Conservation (phyloP, 2,113 vertebrate species). For the Lophura nycthemera region DNA sequence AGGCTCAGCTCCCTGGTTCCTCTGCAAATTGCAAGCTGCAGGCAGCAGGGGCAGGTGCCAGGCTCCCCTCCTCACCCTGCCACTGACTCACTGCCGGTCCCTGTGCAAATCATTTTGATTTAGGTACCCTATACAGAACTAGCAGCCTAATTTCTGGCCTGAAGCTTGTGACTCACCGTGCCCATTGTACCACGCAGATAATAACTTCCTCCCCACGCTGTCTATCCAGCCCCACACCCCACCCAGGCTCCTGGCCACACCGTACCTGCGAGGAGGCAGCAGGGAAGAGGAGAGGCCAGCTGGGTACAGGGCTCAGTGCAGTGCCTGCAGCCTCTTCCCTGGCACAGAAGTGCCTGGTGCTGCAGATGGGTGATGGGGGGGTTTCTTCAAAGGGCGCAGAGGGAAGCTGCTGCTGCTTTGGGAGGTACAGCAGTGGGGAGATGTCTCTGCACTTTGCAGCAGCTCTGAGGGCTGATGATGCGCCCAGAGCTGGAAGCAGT, state of each 20-base stretch:
- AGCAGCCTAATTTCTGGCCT: constrained; percentile 53
- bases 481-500: neutral
- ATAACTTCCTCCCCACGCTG: constrained; percentile 53
- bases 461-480: neutral
- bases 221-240: constrained; percentile 32
- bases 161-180: constrained; percentile 38
- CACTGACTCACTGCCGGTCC: constrained; percentile 48
- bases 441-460: neutral
- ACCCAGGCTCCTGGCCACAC: neutral
- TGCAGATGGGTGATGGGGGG: neutral
- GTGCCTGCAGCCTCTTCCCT: neutral
- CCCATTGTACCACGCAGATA: constrained; percentile 11
- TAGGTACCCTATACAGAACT: constrained; percentile 45
- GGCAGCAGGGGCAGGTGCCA: neutral
- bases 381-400: neutral
- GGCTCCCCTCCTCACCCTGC: neutral
- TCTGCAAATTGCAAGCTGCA: neutral
- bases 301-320: neutral
- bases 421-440: neutral
- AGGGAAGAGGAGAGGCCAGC: neutral
- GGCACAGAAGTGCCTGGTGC: neutral
- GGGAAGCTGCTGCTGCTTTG: neutral
- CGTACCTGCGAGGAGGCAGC: neutral
- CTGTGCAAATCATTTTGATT: constrained; percentile 49
- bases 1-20: neutral